These are phyloP conservation scores for Tiliacea aurago DNA, from an alignment of 2,888 invertebrate species.

Conservation along the genomic window DNA sequence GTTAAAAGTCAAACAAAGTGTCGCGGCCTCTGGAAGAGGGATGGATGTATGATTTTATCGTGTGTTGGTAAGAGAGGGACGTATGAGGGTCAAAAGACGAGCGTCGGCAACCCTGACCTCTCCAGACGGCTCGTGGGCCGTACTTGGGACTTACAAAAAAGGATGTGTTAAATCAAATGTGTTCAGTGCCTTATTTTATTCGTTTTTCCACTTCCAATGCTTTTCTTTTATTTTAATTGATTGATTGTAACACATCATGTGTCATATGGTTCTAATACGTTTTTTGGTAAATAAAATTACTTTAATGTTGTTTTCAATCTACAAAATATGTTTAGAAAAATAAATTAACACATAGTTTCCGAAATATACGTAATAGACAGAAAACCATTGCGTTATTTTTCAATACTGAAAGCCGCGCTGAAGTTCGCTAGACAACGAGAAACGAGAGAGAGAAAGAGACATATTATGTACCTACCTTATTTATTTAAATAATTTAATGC, in stretches of 20 bases:
- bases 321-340: neutral
- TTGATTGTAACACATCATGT: neutral
- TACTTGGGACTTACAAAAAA: constrained; percentile 74
- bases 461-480: neutral
- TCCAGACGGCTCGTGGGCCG: constrained; percentile 82
- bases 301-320: neutral
- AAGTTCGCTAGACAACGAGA: neutral
- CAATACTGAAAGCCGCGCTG: neutral
- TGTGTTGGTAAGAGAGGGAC: constrained; percentile 75
- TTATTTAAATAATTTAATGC: neutral
- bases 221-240: neutral
- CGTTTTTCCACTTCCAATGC: neutral
- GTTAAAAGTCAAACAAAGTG: constrained; percentile 89
- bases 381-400: neutral
- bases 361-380: neutral
- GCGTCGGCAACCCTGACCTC: constrained; percentile 89
- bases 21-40: constrained; percentile 86
- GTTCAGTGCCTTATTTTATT: constrained; percentile 26
- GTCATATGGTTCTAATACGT: neutral
- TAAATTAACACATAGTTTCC: neutral
- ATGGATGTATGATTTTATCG: constrained; percentile 71
- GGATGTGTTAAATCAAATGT: constrained; percentile 57
- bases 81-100: constrained; percentile 88
- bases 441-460: neutral
- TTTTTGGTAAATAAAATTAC: neutral